Base-by-base conservation (phyloP, 2,113 vertebrate genomes). In the Promerops cafer region DNA sequence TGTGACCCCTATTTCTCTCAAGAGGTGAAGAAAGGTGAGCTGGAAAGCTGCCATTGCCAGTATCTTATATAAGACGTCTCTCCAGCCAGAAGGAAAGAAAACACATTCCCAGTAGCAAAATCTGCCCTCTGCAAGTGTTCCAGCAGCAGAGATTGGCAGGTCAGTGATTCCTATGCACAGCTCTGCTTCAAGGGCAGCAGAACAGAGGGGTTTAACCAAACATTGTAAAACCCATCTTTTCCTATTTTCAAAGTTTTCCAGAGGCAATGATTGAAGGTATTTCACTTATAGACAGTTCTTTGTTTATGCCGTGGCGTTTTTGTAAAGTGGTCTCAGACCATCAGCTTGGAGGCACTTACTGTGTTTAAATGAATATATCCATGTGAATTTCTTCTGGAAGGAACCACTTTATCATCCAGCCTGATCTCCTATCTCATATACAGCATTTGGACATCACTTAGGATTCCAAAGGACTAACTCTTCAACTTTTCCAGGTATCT, bases 381-480 rank as follows among this genome's bases (percentile, higher is more conserved):
- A 2, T 2, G 8, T 1, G 3, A 23, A 7, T 79, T 79, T 66
- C 47, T 61, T 88, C 39, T 66, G 50, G 35, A 80, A 77, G 31
- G 31, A 87, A 20, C 50, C 20, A 14, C 60, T 77, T 65, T 5
- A 12, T 45, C 69, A 50, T 78, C n/a, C 37, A 53, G 2, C 26
- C 45, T 50, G 17, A 28, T 40, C 54, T 64, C 19, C 52, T 68
- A 0, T 44, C 22, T 75, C 33, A 9, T 28, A 11, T 6, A 23
- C 7, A 10, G 47, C n/a, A 65, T 78, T 63, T 47, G 57, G 44
- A 47, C 27, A 13, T 79, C 0, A 0, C 57, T 85, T 37, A 5
- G 20, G 47, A 42, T 86, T 81, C 50, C 50, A 47, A 45, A 83
- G 49, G n/a, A 50, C 20, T 72, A 65, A 10, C 16, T 90, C 21